Evolutionary conservation across 2,113 vertebrate species (phyloP).

Genomic region (Cyanoramphus novaezelandiae): DNA sequence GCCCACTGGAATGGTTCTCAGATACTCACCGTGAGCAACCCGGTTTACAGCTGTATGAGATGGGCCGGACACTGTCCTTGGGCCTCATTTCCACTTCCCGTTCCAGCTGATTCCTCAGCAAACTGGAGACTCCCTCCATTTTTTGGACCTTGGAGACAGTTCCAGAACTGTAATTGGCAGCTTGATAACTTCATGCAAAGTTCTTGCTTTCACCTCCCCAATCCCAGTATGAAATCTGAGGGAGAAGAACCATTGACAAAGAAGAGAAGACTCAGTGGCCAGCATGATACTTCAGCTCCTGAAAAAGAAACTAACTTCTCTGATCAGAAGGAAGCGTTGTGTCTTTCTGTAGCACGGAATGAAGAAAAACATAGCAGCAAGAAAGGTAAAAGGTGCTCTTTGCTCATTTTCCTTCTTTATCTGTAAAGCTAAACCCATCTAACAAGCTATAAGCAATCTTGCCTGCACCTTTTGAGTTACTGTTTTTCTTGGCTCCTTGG

Average conservation of each 20-base stretch:
- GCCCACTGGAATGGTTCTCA: conserved; percentile 65
- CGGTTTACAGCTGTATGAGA: conserved; percentile 70
- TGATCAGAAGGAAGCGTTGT: background rate
- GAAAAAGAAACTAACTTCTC: background rate
- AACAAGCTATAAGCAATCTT: background rate
- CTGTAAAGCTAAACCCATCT: background rate
- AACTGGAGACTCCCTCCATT: conserved; percentile 28
- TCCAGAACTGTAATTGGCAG: conserved; percentile 55
- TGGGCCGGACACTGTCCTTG: conserved; percentile 69
- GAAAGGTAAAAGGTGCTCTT: conserved; percentile 12
- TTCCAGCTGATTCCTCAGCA: conserved; percentile 51
- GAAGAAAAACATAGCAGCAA: background rate
- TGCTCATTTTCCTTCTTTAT: background rate
- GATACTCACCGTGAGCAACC: conserved; percentile 57
- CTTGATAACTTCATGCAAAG: conserved; percentile 53
- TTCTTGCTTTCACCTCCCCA: conserved; percentile 72
- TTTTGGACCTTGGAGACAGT: conserved; percentile 62
- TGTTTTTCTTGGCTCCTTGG: background rate
- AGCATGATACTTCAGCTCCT: conserved; percentile 5
- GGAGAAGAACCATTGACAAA: conserved; percentile 80
- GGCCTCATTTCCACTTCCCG: conserved; percentile 48
- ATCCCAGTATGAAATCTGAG: conserved; percentile 74
- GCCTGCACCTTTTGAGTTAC: background rate
- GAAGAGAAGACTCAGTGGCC: conserved; percentile 74
- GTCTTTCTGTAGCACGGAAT: background rate